phyloP scores from a whole-genome alignment of 1,140 invertebrate species.

The Tribolium castaneum region DNA sequence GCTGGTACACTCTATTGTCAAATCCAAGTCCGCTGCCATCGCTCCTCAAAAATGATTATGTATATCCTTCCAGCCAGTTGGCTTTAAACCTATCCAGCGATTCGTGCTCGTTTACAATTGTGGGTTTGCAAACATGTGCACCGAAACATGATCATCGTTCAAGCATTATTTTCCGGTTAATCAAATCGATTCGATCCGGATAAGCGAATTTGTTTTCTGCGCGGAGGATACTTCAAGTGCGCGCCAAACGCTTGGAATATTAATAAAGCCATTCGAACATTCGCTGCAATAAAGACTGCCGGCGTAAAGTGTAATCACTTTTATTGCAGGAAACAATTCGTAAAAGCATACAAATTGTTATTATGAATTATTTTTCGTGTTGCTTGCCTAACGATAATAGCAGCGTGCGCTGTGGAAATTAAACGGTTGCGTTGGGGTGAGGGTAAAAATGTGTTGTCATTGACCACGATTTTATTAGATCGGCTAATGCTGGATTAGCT shows the following conservation, averaged over 20 bases:
- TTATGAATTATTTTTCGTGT: constrained; percentile 10
- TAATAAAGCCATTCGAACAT: constrained; percentile 25
- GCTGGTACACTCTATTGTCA: too few species aligned
- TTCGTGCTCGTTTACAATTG: not conserved
- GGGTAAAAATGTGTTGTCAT: not conserved
- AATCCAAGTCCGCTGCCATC: too few species aligned
- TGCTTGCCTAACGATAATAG: not conserved
- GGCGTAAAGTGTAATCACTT: constrained; percentile 11
- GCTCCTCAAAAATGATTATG: too few species aligned
- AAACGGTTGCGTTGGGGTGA: not conserved
- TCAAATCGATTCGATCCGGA: not conserved
- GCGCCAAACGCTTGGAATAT: not conserved
- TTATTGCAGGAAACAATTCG: constrained; percentile 27
- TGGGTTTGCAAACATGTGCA: not conserved
- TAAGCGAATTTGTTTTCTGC: too few species aligned
- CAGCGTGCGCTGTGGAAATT: not conserved
- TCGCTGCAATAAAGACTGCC: constrained; percentile 13
- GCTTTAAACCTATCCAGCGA: not conserved
- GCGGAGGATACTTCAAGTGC: not conserved
- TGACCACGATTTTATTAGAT: not conserved
- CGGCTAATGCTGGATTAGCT: not conserved
- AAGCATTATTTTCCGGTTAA: not conserved
- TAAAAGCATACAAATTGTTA: constrained; percentile 13
- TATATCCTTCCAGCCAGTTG: not conserved
- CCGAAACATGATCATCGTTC: not conserved